These are phyloP conservation scores for Cricetomys ansorgei DNA, from an alignment of 2,113 vertebrate species.

Conservation along the genomic window DNA sequence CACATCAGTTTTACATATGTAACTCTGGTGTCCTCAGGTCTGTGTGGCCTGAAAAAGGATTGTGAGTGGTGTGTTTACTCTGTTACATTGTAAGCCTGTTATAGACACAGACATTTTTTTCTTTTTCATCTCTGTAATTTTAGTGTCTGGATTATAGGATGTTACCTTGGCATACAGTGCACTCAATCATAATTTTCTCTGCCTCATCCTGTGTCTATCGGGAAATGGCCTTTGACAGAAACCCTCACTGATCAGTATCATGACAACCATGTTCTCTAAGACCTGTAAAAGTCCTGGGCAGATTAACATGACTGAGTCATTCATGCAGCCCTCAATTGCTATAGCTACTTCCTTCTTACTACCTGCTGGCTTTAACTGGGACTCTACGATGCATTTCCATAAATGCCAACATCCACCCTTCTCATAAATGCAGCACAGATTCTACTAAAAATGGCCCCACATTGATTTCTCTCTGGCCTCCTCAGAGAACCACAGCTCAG, in stretches of 20 bases:
- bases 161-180: neutral
- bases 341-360: neutral
- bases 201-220: neutral
- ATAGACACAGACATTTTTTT: neutral
- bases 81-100: neutral
- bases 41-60: neutral
- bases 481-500: neutral
- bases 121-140: neutral
- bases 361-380: neutral
- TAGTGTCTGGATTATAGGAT: neutral
- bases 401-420: neutral
- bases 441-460: neutral
- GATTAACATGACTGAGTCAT: neutral
- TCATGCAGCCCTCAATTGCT: neutral
- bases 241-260: neutral
- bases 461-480: neutral
- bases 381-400: neutral
- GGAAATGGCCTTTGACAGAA: neutral
- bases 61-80: neutral
- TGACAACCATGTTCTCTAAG: neutral
- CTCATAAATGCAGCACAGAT: neutral
- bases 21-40: neutral
- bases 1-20: constrained; percentile 1
- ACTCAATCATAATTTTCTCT: neutral
- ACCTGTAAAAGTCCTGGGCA: neutral